Percentiles rank a stretch among this genome's conserved stretches.
Conservation (phyloP, 2,113 vertebrate species). For the Nannobrachium achirus region DNA sequence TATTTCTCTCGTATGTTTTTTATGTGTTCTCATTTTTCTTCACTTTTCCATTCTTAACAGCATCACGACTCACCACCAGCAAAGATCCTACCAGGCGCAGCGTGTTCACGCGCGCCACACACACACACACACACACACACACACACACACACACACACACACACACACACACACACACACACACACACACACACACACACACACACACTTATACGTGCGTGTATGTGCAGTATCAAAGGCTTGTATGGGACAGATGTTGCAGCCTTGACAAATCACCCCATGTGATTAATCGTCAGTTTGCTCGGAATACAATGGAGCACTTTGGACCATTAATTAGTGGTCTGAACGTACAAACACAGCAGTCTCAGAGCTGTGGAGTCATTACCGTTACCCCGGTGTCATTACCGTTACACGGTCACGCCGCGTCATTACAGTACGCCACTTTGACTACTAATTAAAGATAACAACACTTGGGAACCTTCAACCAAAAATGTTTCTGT, state of each 20-base stretch:
- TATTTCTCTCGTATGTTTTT: background rate
- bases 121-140: background rate
- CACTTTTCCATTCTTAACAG: background rate
- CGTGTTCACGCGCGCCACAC: background rate
- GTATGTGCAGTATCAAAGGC: constrained; percentile 86
- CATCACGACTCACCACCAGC: background rate
- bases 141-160: background rate
- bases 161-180: constrained; percentile 1
- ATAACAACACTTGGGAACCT: background rate
- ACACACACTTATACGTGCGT: constrained; percentile 82
- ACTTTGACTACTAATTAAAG: constrained; percentile 81
- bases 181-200: constrained; percentile 1
- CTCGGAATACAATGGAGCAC: constrained; percentile 95
- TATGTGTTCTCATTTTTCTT: background rate
- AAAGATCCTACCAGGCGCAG: constrained; percentile 21
- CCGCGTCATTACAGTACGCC: constrained; percentile 86
- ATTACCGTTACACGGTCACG: constrained; percentile 81
- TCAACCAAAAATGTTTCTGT: no score
- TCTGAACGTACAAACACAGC: constrained; percentile 88
- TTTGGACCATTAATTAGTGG: constrained; percentile 98
- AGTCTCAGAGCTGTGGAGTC: constrained; percentile 87
- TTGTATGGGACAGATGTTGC: constrained; percentile 98
- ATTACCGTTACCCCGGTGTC: constrained; percentile 85
- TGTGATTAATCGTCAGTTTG: constrained; percentile 98
- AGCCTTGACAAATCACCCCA: constrained; percentile 95